Conservation (phyloP, 2,888 invertebrate species). For the Archaeoteleia sp. region DNA sequence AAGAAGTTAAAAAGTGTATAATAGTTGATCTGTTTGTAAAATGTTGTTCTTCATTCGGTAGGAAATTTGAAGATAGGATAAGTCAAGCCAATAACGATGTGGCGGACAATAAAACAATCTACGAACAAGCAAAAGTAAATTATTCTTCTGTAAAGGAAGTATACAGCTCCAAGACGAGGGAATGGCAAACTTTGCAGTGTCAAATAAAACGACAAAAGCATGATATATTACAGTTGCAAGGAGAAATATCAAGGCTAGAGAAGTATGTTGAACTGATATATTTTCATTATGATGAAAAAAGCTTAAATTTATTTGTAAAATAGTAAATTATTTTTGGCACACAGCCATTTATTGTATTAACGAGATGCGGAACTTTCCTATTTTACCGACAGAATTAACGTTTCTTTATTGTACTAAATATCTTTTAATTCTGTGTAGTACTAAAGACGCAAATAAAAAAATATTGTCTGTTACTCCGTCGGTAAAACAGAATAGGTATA, state of each 20-base stretch:
- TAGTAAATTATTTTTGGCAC: too few relatives aligned
- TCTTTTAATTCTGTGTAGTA: too few relatives aligned
- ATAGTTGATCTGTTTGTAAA: too few relatives aligned
- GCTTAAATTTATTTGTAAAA: too few relatives aligned
- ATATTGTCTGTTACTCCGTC: too few relatives aligned
- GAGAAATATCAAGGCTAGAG: conserved; percentile 67
- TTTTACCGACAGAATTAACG: too few relatives aligned
- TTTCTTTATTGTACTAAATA: too few relatives aligned
- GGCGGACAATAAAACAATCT: conserved; percentile 43
- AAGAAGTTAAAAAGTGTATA: conserved; percentile 27
- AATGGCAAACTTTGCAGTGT: conserved; percentile 53
- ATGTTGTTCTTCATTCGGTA: conserved; percentile 31
- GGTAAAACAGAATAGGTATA: too few relatives aligned
- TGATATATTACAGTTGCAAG: conserved; percentile 64
- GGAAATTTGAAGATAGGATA: conserved; percentile 56
- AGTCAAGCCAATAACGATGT: conserved; percentile 54
- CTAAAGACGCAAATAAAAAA: too few relatives aligned
- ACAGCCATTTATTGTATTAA: too few relatives aligned
- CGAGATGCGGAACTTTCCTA: too few relatives aligned
- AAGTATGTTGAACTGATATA: conserved; percentile 59
- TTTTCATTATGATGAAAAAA: too few relatives aligned
- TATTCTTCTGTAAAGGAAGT: conserved; percentile 52
- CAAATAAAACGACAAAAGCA: conserved; percentile 66
- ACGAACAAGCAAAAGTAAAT: conserved; percentile 50
- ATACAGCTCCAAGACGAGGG: conserved; percentile 53